Evolutionary conservation across 2,888 invertebrate species (phyloP), one percentile per base, ranked within the genome.

Genomic region (Empis stercorea): DNA sequence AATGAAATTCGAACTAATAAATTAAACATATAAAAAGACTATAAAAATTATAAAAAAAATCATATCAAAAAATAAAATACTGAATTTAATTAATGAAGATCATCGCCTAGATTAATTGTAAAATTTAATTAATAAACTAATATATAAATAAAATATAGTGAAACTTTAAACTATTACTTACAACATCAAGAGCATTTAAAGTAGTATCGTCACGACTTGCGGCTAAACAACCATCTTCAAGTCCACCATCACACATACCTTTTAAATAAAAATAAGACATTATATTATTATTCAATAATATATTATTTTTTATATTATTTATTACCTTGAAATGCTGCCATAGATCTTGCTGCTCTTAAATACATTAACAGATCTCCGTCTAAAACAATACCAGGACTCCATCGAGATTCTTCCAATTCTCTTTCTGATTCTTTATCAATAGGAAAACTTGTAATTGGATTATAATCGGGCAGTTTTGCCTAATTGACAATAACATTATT

Each of bases 231-330:
- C 95, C 95, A 72, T 96, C 95, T 71, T 95, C 95, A 46, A 94
- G 87, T 56, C 95, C 95, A 54, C 94, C 94, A 76, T 95, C 94
- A 78, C 95, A 95, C 93, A 96, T 94, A 60, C 95, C 93, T 58
- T 48, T 39, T n/a, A n/a, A n/a, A 45, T 44, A 34, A 39, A 11
- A 40, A 30, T 40, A 15, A 7, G 9, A 20, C 5, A 20, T n/a
- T n/a, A n/a, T n/a, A n/a, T n/a, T n/a, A n/a, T n/a, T 20, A 20
- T 20, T 20, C 20, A 20, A 20, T 20, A 20, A 4, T 20, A 20
- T 20, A 20, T 20, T 4, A 4, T 4, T 4, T 20, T 20, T 20
- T 20, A 20, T 20, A 20, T 20, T 20, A 20, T 4, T 49, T 48
- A 48, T 58, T 55, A 62, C 63, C 65, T 69, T 95, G 95, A 73